Percentiles rank a stretch among this genome's conserved stretches.
These are phyloP conservation scores for Spea bombifrons DNA, from an alignment of 2,113 vertebrate genomes.

Conservation along the genomic window DNA sequence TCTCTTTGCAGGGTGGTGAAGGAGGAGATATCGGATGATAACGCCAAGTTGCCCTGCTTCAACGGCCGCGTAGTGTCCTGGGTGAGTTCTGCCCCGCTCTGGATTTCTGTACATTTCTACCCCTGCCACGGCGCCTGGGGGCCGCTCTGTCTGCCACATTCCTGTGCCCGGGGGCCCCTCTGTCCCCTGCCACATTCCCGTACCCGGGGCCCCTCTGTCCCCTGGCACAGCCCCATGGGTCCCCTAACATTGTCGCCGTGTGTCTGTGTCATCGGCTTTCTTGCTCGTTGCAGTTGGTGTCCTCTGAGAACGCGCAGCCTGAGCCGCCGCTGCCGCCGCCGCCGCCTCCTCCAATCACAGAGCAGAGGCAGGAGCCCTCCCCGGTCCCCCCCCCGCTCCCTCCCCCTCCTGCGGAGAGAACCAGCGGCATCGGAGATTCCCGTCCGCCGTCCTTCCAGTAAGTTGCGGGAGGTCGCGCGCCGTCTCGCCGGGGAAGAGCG, in stretches of 20 bases:
- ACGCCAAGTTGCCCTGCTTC: conserved; percentile 83
- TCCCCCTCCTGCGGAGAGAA: conserved; percentile 79
- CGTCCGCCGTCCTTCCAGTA: conserved; percentile 90
- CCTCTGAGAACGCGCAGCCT: conserved; percentile 71
- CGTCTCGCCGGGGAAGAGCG: not conserved
- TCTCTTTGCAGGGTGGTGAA: conserved; percentile 78
- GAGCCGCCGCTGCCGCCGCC: conserved; percentile 61
- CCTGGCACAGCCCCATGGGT: too few relatives aligned
- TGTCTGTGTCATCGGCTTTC: not conserved
- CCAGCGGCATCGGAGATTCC: conserved; percentile 86
- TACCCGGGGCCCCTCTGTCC: too few relatives aligned
- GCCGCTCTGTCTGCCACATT: too few relatives aligned
- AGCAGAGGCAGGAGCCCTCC: conserved; percentile 67
- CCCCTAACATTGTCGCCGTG: not conserved
- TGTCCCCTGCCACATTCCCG: too few relatives aligned
- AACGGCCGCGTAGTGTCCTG: conserved; percentile 89
- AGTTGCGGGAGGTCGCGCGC: conserved; percentile 49
- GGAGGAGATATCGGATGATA: conserved; percentile 87
- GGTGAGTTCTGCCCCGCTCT: conserved; percentile 76
- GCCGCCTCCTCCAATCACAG: conserved; percentile 54
- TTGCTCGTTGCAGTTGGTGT: conserved; percentile 72
- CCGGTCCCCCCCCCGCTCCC: conserved; percentile 80
- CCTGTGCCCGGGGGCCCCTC: too few relatives aligned
- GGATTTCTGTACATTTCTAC: not conserved
- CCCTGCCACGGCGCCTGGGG: not conserved